Evolutionary conservation across 23 tunicate genomes (phyloP).

Genomic region (Trididemnum clinides): DNA sequence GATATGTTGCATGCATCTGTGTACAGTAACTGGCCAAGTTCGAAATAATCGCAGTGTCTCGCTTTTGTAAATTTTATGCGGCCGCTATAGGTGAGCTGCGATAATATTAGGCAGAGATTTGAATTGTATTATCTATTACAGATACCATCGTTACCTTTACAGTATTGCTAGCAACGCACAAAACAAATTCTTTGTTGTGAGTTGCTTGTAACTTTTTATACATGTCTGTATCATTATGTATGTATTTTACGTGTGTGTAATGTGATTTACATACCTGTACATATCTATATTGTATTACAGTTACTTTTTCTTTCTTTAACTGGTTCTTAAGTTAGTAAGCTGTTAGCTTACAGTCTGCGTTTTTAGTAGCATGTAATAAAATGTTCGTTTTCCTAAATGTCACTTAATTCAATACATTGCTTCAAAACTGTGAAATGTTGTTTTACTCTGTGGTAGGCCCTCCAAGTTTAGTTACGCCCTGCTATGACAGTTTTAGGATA

Average conservation of each 20-base stretch:
- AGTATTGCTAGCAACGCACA: background rate
- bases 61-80: no score
- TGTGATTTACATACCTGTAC: background rate
- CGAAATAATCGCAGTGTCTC: no score
- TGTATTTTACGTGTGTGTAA: background rate
- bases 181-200: background rate
- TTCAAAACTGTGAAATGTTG: no score
- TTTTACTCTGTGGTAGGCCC: no score
- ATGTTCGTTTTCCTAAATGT: no score
- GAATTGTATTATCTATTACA: background rate
- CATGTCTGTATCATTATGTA: background rate
- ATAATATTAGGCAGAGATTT: background rate
- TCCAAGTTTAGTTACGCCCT: no score
- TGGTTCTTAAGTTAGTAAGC: background rate
- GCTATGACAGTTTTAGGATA: no score
- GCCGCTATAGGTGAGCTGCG: background rate
- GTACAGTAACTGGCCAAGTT: no score
- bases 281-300: background rate
- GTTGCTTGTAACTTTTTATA: background rate
- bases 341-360: no score
- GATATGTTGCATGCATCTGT: no score
- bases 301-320: background rate
- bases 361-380: no score
- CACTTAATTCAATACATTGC: no score
- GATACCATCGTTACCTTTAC: conserved; percentile 2